A percentile compares a stretch with the other conserved stretches of the same genome.
These are phyloP conservation scores for Chascanopsetta lugubris DNA, from an alignment of 2,113 vertebrate genomes.

Conservation along the genomic window DNA sequence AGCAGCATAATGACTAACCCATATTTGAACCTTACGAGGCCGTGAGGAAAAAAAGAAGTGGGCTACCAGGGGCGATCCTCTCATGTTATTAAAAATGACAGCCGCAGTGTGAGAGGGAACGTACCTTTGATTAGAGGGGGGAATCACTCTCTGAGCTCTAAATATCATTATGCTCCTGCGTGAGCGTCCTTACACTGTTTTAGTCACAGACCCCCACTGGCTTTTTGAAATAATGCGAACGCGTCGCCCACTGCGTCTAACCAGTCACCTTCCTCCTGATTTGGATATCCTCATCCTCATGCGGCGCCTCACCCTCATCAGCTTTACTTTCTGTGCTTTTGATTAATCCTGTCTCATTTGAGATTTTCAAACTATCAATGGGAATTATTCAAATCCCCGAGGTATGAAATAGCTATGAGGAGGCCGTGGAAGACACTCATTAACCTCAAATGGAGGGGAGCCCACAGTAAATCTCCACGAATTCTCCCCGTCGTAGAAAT, in stretches of 20 bases:
- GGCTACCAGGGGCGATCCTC: constrained; percentile 19
- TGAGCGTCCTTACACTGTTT: constrained; percentile 46
- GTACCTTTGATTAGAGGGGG: constrained; percentile 50
- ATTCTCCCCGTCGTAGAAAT: constrained; percentile 67
- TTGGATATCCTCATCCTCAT: constrained; percentile 62
- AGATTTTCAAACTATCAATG: constrained; percentile 79
- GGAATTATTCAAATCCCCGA: constrained; percentile 81
- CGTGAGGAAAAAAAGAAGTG: not conserved
- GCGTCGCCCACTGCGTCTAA: constrained; percentile 45
- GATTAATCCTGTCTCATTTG: constrained; percentile 78
- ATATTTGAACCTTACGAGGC: constrained; percentile 26
- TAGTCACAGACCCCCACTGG: constrained; percentile 39
- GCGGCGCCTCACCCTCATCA: constrained; percentile 61
- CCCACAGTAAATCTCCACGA: constrained; percentile 68
- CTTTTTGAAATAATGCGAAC: constrained; percentile 55
- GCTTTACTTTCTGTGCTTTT: constrained; percentile 70
- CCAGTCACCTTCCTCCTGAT: constrained; percentile 60
- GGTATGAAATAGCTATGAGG: constrained; percentile 77
- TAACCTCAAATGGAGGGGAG: constrained; percentile 75
- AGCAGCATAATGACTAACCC: constrained; percentile 26
- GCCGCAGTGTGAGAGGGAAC: constrained; percentile 32
- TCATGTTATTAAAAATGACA: constrained; percentile 57
- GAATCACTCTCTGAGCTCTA: constrained; percentile 42
- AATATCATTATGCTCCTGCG: constrained; percentile 59
- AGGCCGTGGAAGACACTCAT: constrained; percentile 76